phyloP scores from a whole-genome alignment of 2,888 invertebrate species.

The Anthophora plumipes region DNA sequence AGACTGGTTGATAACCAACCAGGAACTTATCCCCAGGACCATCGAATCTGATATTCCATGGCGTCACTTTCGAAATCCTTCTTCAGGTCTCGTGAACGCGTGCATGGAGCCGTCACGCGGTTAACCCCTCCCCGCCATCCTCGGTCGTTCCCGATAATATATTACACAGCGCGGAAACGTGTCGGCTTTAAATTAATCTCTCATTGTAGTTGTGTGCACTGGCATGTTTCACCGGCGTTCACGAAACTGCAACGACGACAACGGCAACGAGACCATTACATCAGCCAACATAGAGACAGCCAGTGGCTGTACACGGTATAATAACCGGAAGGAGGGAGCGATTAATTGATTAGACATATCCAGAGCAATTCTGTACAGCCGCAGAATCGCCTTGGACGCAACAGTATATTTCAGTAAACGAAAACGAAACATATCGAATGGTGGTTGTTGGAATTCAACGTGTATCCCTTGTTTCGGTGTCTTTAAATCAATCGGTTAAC shows the following conservation, averaged over 20 bases:
- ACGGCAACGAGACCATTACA: conserved; percentile 50
- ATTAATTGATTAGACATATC: conserved; percentile 61
- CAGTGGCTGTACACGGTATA: conserved; percentile 32
- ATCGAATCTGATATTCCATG: conserved; percentile 8
- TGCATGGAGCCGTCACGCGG: conserved; percentile 49
- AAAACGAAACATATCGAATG: neutral
- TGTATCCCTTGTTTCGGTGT: neutral
- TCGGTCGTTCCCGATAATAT: conserved; percentile 69
- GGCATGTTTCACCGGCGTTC: neutral
- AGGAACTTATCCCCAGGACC: neutral
- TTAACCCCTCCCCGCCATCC: too few relatives aligned
- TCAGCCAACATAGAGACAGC: conserved; percentile 14
- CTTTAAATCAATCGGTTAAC: conserved; percentile 10
- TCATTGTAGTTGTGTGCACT: conserved; percentile 56
- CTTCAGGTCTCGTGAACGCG: conserved; percentile 38
- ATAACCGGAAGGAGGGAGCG: conserved; percentile 53
- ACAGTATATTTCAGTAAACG: neutral
- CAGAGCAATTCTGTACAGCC: conserved; percentile 33
- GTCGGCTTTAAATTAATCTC: conserved; percentile 74
- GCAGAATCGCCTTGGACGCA: neutral
- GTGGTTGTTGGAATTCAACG: neutral
- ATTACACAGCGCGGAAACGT: conserved; percentile 63
- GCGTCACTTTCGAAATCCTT: conserved; percentile 28
- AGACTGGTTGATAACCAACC: neutral
- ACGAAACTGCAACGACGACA: conserved; percentile 50